Percentiles rank a stretch among this genome's conserved stretches.
These are phyloP conservation scores for Pachyrhynchus sulphureomaculatus DNA, from an alignment of 1,140 invertebrate genomes.

Conservation along the genomic window DNA sequence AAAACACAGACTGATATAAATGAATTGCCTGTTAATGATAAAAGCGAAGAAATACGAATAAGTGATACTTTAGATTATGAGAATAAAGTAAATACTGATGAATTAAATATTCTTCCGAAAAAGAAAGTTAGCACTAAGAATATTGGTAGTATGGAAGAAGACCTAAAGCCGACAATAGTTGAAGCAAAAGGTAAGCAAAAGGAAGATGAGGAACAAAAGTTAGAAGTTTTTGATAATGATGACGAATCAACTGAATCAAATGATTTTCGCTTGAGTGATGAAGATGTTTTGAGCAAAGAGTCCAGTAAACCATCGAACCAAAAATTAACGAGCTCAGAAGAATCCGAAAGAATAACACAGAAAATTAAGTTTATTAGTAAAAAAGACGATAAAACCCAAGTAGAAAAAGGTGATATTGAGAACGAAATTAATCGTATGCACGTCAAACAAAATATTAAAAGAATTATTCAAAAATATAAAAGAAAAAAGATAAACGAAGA, in stretches of 20 bases:
- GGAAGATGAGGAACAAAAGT: not conserved
- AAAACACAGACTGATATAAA: no score
- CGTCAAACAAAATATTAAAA: conserved; percentile 41
- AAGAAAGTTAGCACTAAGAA: not conserved
- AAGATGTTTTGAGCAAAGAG: no score
- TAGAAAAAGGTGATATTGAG: not conserved
- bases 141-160: not conserved
- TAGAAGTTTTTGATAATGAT: not conserved
- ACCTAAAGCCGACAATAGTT: not conserved
- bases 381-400: not conserved
- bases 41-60: no score
- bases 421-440: conserved; percentile 29
- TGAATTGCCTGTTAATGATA: no score
- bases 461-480: conserved; percentile 41
- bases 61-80: no score
- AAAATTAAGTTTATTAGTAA: not conserved
- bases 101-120: not conserved
- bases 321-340: no score
- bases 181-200: conserved; percentile 2
- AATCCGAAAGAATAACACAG: not conserved
- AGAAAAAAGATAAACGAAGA: conserved; percentile 38
- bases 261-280: no score
- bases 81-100: no score
- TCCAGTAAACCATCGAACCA: no score
- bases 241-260: no score